A percentile compares a stretch with the other conserved stretches of the same genome.
phyloP scores from a whole-genome alignment of 2,797 vertebrate species.

The Enteromius mattozi region DNA sequence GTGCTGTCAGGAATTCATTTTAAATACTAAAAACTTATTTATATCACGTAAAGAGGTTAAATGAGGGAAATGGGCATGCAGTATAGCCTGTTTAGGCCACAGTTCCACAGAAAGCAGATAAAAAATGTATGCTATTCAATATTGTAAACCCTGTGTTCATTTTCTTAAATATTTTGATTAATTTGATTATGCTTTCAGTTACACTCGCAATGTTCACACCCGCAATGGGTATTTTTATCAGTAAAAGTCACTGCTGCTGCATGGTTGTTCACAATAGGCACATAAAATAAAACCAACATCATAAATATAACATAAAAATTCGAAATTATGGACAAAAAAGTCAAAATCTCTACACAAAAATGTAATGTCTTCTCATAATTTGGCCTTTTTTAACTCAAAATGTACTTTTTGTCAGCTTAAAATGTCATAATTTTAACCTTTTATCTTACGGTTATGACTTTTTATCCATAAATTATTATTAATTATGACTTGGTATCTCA shows the following conservation, averaged over 20 bases:
- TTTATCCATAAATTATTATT: background rate
- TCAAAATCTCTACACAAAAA: background rate
- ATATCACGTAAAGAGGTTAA: background rate
- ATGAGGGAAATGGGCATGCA: background rate
- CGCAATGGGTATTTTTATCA: background rate
- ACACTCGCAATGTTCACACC: too few species aligned
- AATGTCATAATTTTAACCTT: background rate
- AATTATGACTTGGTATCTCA: too few species aligned
- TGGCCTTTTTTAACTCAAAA: background rate
- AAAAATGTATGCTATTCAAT: background rate
- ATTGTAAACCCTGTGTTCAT: background rate
- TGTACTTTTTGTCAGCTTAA: background rate
- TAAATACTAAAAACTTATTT: background rate
- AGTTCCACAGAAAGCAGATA: background rate
- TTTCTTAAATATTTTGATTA: background rate
- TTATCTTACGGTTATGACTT: background rate
- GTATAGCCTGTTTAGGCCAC: background rate
- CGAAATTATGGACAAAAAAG: background rate
- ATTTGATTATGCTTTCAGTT: too few species aligned
- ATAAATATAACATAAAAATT: background rate
- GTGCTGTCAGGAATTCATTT: background rate
- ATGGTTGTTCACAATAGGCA: background rate
- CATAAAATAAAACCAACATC: background rate
- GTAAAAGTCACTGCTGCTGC: background rate
- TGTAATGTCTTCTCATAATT: background rate